Conservation (phyloP, 1,140 invertebrate genomes). For the Pseudomyrmex concolor region DNA sequence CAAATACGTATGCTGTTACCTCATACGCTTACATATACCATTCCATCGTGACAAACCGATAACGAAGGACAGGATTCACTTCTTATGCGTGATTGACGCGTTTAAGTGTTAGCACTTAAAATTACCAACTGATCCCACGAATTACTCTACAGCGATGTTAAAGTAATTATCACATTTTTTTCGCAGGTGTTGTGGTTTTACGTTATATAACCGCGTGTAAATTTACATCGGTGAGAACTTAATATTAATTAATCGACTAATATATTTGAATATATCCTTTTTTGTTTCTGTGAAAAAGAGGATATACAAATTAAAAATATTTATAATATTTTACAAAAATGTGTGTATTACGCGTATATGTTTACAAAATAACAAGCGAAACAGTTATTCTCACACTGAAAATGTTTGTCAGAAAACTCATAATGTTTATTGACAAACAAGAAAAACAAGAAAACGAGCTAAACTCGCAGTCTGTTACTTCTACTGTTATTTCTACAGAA, state of each 20-base stretch:
- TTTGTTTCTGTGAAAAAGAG: neutral
- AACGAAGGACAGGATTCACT: slow-evolving; percentile 54
- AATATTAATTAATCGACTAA: slow-evolving; percentile 28
- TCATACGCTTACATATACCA: slow-evolving; percentile 68
- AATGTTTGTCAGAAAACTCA: slow-evolving; percentile 1
- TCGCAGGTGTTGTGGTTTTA: slow-evolving; percentile 26
- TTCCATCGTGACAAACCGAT: slow-evolving; percentile 68
- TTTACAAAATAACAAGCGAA: neutral
- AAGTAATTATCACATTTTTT: slow-evolving; percentile 49
- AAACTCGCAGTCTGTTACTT: slow-evolving; percentile 26
- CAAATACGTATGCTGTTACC: slow-evolving; percentile 75
- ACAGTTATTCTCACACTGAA: slow-evolving; percentile 21
- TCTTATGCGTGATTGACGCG: slow-evolving; percentile 48
- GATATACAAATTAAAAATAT: slow-evolving; percentile 28
- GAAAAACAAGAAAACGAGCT: neutral
- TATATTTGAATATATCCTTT: slow-evolving; percentile 27
- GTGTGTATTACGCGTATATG: neutral
- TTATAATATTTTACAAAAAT: slow-evolving; percentile 43
- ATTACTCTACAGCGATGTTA: slow-evolving; percentile 48
- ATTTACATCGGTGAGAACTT: slow-evolving; percentile 42
- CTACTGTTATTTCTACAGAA: slow-evolving; percentile 21
- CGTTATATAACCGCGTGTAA: slow-evolving; percentile 27
- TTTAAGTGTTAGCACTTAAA: slow-evolving; percentile 50
- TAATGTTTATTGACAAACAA: slow-evolving; percentile 3
- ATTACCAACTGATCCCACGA: slow-evolving; percentile 52